These are phyloP conservation scores for Pantala flavescens DNA, from an alignment of 1,140 invertebrate species.

Conservation along the genomic window DNA sequence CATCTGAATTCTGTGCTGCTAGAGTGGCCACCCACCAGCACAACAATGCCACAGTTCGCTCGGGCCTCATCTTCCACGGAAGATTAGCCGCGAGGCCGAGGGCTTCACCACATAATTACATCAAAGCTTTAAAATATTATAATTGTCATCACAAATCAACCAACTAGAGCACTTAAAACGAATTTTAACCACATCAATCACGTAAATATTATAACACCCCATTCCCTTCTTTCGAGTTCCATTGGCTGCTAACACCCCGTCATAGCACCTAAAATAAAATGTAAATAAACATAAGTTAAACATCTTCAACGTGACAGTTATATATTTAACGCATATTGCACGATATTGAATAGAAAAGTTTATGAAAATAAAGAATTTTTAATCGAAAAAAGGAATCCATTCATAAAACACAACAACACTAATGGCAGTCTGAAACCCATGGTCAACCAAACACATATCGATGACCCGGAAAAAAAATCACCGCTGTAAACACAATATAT, in stretches of 20 bases:
- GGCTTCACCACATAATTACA: background rate
- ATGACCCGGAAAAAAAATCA: too few species aligned
- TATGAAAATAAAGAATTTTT: too few species aligned
- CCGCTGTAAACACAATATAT: too few species aligned
- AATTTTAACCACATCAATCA: background rate
- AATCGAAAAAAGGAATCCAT: too few species aligned
- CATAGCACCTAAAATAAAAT: too few species aligned
- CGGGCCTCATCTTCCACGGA: background rate
- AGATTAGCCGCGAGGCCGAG: background rate
- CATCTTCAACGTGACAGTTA: too few species aligned
- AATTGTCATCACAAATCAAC: conserved; percentile 2
- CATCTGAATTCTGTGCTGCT: background rate
- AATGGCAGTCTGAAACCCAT: too few species aligned
- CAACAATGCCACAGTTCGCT: background rate
- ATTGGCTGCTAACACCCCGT: background rate
- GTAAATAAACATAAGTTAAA: too few species aligned
- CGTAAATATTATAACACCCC: background rate
- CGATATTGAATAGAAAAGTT: too few species aligned
- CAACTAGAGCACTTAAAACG: background rate
- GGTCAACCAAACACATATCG: too few species aligned
- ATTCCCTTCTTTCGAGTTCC: background rate
- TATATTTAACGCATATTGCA: too few species aligned
- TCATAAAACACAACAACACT: too few species aligned
- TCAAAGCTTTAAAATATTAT: background rate
- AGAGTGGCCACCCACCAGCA: conserved; percentile 1